A percentile compares a stretch with the other conserved stretches of the same genome.
phyloP scores from a whole-genome alignment of 1,140 invertebrate species.

The Procambarus virginalis region DNA sequence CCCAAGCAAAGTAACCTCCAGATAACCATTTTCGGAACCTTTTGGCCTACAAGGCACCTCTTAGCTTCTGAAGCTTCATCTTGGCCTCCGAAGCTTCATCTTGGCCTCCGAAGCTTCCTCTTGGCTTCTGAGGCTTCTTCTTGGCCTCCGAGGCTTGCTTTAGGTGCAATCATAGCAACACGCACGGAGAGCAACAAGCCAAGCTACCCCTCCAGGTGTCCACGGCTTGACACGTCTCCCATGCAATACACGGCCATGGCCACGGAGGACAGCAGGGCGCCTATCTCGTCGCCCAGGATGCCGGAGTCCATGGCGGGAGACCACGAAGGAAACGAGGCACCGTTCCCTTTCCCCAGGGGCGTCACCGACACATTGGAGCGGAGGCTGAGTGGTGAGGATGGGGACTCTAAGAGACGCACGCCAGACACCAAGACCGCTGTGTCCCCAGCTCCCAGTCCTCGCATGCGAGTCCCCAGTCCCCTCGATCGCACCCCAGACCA shows the following conservation, averaged over 20 bases:
- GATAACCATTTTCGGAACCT: no score
- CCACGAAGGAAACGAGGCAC: not conserved
- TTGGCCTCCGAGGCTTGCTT: not conserved
- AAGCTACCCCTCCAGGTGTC: not conserved
- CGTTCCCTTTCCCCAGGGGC: conserved; percentile 1
- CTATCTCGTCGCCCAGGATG: conserved; percentile 16
- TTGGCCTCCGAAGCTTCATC: no score
- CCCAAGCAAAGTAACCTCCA: no score
- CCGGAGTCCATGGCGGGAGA: conserved; percentile 1
- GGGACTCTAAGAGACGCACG: not conserved
- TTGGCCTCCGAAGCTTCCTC: no score
- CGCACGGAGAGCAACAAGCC: no score
- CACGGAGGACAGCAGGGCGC: conserved; percentile 25
- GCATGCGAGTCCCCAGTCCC: not conserved
- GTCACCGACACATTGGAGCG: not conserved
- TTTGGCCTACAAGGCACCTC: no score
- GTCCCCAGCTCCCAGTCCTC: not conserved
- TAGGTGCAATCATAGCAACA: no score
- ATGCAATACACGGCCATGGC: conserved; percentile 46
- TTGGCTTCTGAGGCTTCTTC: not conserved
- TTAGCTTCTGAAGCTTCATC: no score
- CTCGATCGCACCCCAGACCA: not conserved
- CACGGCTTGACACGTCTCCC: not conserved
- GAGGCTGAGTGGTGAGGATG: not conserved
- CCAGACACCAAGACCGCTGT: not conserved